Evolutionary conservation across 1,140 invertebrate genomes (phyloP).

Genomic region (Brachionus paranguensis): DNA sequence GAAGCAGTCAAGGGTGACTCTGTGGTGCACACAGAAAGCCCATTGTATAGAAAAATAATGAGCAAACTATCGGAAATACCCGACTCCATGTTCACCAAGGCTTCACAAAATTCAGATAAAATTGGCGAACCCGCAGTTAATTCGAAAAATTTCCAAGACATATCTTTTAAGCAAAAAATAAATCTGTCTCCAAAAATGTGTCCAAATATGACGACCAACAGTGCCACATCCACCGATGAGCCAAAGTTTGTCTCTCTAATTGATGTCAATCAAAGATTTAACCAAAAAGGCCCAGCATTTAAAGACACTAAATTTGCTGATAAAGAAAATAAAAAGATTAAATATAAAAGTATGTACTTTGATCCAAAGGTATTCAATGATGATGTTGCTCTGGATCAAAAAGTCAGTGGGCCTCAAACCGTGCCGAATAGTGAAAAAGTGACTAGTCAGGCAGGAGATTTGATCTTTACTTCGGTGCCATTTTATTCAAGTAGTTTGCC

Average conservation of each 20-base stretch:
- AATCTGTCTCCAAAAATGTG: neutral
- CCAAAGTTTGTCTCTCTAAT: neutral
- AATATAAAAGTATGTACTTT: constrained; percentile 29
- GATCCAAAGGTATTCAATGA: neutral
- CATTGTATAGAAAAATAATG: constrained; percentile 37
- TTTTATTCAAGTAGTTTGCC: neutral
- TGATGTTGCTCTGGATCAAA: neutral
- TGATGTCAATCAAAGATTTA: neutral
- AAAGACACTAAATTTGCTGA: neutral
- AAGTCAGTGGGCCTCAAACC: neutral
- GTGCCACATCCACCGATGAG: neutral
- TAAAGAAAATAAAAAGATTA: neutral
- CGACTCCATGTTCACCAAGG: neutral
- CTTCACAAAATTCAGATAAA: too few species aligned
- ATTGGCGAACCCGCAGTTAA: neutral
- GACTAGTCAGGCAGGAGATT: neutral
- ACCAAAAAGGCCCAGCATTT: neutral
- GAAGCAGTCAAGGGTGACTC: neutral
- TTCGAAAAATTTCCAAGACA: neutral
- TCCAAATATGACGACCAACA: neutral
- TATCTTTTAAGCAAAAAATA: neutral
- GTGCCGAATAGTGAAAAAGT: neutral
- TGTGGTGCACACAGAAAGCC: neutral
- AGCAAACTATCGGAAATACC: constrained; percentile 29
- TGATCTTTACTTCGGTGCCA: neutral